These are phyloP conservation scores for Thumatha senex DNA, from an alignment of 2,888 invertebrate genomes.

Conservation along the genomic window DNA sequence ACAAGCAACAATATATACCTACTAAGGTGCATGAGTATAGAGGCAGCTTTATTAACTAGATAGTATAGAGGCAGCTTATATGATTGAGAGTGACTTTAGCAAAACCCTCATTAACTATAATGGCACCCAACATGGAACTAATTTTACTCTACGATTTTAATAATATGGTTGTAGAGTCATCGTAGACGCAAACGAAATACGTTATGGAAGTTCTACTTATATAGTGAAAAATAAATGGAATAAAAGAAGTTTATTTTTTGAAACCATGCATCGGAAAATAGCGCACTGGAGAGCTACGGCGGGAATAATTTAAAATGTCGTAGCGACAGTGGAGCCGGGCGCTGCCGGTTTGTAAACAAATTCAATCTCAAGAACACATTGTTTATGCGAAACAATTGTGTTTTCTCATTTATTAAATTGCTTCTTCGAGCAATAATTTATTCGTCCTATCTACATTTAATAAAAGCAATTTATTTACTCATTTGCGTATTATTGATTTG, in stretches of 20 bases:
- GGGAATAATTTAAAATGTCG: slow-evolving; percentile 33
- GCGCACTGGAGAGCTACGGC: slow-evolving; percentile 46
- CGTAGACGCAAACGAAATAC: too few species aligned
- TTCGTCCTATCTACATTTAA: neutral
- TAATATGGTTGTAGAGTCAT: too few species aligned
- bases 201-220: too few species aligned
- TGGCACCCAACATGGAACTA: too few species aligned
- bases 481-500: neutral
- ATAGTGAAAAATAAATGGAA: too few species aligned
- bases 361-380: slow-evolving; percentile 12
- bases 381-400: slow-evolving; percentile 1
- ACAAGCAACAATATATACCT: too few species aligned
- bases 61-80: too few species aligned
- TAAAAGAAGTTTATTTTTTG: slow-evolving; percentile 10
- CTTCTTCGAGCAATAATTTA: neutral
- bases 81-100: too few species aligned
- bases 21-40: too few species aligned
- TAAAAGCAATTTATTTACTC: neutral
- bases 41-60: too few species aligned
- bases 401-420: neutral
- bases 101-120: too few species aligned
- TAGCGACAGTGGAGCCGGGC: slow-evolving; percentile 14
- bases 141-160: too few species aligned
- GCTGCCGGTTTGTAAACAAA: slow-evolving; percentile 8
- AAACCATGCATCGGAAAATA: slow-evolving; percentile 36